Evolutionary conservation across 2,113 vertebrate genomes (phyloP), one percentile per base, ranked within the genome.

Genomic region (Syrrhaptes paradoxus): DNA sequence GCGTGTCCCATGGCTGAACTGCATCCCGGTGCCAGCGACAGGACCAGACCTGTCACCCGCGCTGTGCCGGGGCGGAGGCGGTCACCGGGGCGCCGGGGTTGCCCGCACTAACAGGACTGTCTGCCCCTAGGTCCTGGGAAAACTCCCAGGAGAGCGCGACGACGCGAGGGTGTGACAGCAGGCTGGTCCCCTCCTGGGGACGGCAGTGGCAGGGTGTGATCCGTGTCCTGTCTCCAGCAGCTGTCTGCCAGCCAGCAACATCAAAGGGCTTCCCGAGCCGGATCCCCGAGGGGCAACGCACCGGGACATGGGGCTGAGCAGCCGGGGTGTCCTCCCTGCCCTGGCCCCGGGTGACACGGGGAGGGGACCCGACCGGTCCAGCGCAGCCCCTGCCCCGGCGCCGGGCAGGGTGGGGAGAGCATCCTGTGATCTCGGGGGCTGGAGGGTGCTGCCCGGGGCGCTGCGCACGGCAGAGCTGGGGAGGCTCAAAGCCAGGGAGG

Each of bases 11-110:
- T 0, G 11, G 73, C 5, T 57, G 59, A n/a, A 24, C 41, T 24
- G 34, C 61, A 43, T 84, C 81, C 32, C 14, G 3, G 1, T 85
- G 83, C 80, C 51, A 14, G 65, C 46, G 80, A 71, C 95, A 67
- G 93, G 95, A 96, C 68, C 90, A 48, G 90, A 80, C 92, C 72
- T 73, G 94, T 85, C 92, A 25, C 92, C 51, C 2, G 7, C 38
- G 12, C 38, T 41, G 6, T 0, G 8, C 67, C 4, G 12, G 43
- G 49, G 89, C 28, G 73, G 84, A 59, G 84, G 31, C 68, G 16
- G 68, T 87, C 92, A 81, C 91, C 2, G 29, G 83, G 90, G 46
- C 51, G 81, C 90, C 92, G 34, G 84, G 89, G 76, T 71, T 63
- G 84, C 83, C 89, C 36, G 17, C 63, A 2, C 89, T 3, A 48